Base-by-base conservation (phyloP, 1,140 invertebrate genomes). In the Macrosteles quadrilineatus region DNA sequence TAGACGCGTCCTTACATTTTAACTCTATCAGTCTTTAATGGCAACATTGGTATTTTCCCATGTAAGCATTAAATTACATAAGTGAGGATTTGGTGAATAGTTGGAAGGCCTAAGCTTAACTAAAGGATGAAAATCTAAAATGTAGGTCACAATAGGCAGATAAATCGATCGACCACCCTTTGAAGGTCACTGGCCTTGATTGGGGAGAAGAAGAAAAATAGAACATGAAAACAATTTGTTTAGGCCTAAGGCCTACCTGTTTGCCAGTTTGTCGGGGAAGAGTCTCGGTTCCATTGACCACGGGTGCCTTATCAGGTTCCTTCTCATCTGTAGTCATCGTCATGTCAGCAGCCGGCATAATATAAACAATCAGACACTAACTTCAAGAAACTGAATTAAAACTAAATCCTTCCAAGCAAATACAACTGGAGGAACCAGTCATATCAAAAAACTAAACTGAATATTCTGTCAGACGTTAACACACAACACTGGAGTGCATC, bases 271-370 rank as follows among this genome's bases (percentile, higher is more conserved):
- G 74, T 55, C 71, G 72, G 1, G 73, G 73, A n/a, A 74, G 47
- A 40, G 73, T 75, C 27, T 76, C 75, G 11, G 74, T 74, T 0
- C 75, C 75, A 69, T 76, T 76, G 25, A 76, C 73, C 1, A 74
- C 73, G 11, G 75, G 74, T 19, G 75, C 75, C 17, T 73, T 72
- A 32, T 76, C 75, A 17, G 68, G 67, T 32, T 75, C 72, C 40
- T 74, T 76, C 31, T 75, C 73, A 31, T 71, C 43, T 3, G 69
- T 47, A 50, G 70, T 74, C 14, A 72, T 72, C 17, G 67, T 67
- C 32, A 64, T 66, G 69, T 76, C 75, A 14, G 68, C 68, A 23
- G 74, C 71, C 29, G 74, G 74, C 75, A 76, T 75, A 64, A 66
- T 70, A 55, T 29, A 50, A 68, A 29, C 4, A 36, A 36, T 14